Base-by-base conservation (phyloP, 1,140 invertebrate genomes). In the Metopolophium dirhodum region DNA sequence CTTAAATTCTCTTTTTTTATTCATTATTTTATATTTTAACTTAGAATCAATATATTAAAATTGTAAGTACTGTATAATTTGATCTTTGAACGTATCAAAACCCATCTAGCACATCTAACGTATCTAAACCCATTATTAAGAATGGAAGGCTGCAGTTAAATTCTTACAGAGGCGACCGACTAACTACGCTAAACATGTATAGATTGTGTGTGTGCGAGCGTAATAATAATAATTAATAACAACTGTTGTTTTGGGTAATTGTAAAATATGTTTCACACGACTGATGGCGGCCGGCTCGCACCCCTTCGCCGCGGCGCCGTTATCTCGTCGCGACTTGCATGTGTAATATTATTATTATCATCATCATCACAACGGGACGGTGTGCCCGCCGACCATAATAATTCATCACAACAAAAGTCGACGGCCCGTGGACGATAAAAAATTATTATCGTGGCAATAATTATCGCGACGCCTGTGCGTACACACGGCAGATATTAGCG, bases 191-290 rank as follows among this genome's bases (percentile, higher is more conserved):
- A 41, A 41, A 41, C 41, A 41, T 41, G 18, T 47, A 47, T 47
- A 26, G 41, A 4, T 86, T 88, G 18, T 51, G 8, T n/a, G 37
- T 47, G 4, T 45, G 14, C 22, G 85, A 20, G 30, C 23, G 26
- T 49, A 49, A 90, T 90, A 57, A 61, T 61, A n/a, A 91, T 91
- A 91, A 91, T 82, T 91, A 91, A 91, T 82, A 91, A 82, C 90
- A 91, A 91, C 90, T 82, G 90, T 61, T 91, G 68, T 91, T 91
- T 91, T 37, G 51, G 37, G 26, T 90, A 45, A 90, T 90, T 61
- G 37, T 61, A 41, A 77, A 91, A 77, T 45, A 91, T 47, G 54
- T 90, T 68, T 90, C 37, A 77, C 61, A 68, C 61, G 61, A 77
- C 4, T n/a, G 61, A 77, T n/a, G 61, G 61, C n/a, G n/a, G 30